Evolutionary conservation across 2,113 vertebrate species (phyloP).

Genomic region (Atractosteus spatula): DNA sequence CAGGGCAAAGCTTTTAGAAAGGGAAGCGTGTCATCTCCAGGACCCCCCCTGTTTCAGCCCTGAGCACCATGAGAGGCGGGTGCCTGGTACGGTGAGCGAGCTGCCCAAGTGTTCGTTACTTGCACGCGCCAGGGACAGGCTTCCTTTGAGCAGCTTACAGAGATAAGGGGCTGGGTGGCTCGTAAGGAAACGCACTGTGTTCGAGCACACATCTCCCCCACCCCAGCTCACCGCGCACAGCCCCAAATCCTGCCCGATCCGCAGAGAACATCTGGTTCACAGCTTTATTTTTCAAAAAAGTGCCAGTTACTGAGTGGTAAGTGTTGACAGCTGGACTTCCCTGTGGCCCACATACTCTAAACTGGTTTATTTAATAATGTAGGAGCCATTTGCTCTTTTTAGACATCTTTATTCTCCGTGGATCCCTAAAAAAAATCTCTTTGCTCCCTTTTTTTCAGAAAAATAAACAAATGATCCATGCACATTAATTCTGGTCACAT

Average conservation of each 20-base stretch:
- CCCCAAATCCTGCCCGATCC: background rate
- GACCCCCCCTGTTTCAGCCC: too few relatives aligned
- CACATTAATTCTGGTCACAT: too few relatives aligned
- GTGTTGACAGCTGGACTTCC: slow-evolving; percentile 5
- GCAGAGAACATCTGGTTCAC: background rate
- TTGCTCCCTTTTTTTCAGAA: too few relatives aligned
- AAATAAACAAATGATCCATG: too few relatives aligned
- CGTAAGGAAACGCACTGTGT: background rate
- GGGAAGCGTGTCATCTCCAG: too few relatives aligned
- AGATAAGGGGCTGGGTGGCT: background rate
- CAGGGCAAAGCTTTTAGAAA: too few relatives aligned
- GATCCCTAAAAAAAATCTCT: too few relatives aligned
- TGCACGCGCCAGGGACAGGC: background rate
- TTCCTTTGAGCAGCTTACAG: background rate
- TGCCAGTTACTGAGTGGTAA: background rate
- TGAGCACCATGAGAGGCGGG: too few relatives aligned
- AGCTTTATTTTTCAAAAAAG: background rate
- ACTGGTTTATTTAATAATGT: background rate
- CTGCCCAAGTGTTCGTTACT: background rate
- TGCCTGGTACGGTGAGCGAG: background rate
- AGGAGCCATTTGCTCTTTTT: slow-evolving; percentile 1
- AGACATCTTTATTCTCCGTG: background rate
- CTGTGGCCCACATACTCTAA: background rate
- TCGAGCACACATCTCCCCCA: background rate
- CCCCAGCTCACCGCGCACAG: background rate